Percentiles rank a stretch among this genome's conserved stretches.
phyloP scores from a whole-genome alignment of 2,888 invertebrate genomes.

The Amphipyra berbera region DNA sequence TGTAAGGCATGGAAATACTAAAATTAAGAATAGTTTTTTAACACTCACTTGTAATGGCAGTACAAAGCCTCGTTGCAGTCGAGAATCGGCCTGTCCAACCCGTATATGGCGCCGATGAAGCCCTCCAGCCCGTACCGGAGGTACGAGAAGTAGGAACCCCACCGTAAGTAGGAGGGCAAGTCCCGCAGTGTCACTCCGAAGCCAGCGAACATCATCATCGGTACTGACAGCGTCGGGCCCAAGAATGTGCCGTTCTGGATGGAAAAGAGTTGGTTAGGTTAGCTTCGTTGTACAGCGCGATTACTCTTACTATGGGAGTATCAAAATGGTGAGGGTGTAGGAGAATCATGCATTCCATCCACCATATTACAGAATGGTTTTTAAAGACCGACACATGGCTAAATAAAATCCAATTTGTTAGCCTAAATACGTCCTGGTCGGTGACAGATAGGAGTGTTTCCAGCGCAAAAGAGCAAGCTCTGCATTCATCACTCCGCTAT shows the following conservation, averaged over 20 bases:
- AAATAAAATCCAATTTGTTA: too few relatives aligned
- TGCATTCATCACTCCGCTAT: too few relatives aligned
- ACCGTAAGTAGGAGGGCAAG: slow-evolving; percentile 95
- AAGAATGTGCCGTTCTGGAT: slow-evolving; percentile 97
- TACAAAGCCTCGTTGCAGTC: slow-evolving; percentile 94
- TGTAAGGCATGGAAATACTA: too few relatives aligned
- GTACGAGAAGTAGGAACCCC: slow-evolving; percentile 98
- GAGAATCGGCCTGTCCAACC: slow-evolving; percentile 92
- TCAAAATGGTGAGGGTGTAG: too few relatives aligned
- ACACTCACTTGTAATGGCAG: slow-evolving; percentile 93
- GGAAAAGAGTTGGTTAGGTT: background rate
- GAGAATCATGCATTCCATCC: background rate
- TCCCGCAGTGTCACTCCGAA: slow-evolving; percentile 97
- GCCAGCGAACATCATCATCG: slow-evolving; percentile 99
- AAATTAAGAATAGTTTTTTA: too few relatives aligned
- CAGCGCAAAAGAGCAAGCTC: too few relatives aligned
- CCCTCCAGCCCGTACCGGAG: slow-evolving; percentile 97
- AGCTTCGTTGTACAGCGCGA: background rate
- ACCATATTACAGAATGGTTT: too few relatives aligned
- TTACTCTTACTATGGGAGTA: too few relatives aligned
- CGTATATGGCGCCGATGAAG: slow-evolving; percentile 95
- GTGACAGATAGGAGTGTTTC: too few relatives aligned
- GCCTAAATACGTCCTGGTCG: too few relatives aligned
- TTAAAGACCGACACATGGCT: too few relatives aligned
- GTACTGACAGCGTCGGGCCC: slow-evolving; percentile 97